Evolutionary conservation across 2,797 vertebrate genomes (phyloP).

Genomic region (Danio albolineatus): DNA sequence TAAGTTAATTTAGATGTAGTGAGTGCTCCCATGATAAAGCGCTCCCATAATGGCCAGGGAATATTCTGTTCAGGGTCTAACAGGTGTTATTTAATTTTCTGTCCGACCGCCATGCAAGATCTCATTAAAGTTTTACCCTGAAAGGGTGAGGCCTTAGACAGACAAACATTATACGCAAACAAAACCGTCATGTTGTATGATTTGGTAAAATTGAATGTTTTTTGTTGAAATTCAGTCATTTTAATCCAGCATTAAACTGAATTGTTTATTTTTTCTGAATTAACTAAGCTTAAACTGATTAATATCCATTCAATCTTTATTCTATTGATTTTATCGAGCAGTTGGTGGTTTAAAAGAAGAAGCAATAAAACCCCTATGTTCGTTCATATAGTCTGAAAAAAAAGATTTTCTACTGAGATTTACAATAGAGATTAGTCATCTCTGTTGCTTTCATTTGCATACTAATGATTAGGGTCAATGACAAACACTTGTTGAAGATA

Average conservation of each 20-base stretch:
- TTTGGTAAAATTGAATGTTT: neutral
- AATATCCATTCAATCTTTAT: neutral
- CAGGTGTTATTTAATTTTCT: constrained; percentile 78
- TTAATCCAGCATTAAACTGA: neutral
- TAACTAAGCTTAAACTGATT: neutral
- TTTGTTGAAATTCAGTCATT: neutral
- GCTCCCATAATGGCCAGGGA: constrained; percentile 64
- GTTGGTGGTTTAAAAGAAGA: no score
- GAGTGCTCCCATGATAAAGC: constrained; percentile 52
- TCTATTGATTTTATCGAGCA: neutral
- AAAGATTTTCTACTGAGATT: neutral
- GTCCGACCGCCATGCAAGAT: constrained; percentile 72
- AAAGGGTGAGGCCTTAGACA: constrained; percentile 6
- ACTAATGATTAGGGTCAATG: no score
- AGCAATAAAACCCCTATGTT: no score
- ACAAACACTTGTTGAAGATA: no score
- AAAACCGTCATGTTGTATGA: constrained; percentile 47
- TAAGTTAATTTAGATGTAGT: constrained; percentile 67
- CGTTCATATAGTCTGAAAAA: no score
- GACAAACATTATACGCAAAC: constrained; percentile 38
- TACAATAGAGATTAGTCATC: neutral
- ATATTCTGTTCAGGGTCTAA: constrained; percentile 68
- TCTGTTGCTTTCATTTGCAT: neutral
- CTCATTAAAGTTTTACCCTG: constrained; percentile 71
- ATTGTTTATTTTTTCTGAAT: neutral